These are phyloP conservation scores for Pagrus major DNA, from an alignment of 2,113 vertebrate species.

Conservation along the genomic window DNA sequence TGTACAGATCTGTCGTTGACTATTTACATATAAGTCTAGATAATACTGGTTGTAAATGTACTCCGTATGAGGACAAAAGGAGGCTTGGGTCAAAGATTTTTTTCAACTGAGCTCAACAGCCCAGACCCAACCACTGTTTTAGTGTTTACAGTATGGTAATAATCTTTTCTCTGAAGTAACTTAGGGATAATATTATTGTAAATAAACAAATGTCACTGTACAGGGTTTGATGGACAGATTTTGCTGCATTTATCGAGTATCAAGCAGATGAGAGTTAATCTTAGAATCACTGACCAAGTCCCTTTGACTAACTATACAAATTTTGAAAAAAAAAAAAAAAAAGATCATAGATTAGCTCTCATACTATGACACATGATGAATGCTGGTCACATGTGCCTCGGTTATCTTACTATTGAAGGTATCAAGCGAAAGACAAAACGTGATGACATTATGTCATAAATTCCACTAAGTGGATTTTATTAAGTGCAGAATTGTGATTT, in stretches of 20 bases:
- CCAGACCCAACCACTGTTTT: background rate
- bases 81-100: background rate
- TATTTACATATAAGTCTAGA: background rate
- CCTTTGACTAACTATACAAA: background rate
- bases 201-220: background rate
- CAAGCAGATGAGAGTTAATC: background rate
- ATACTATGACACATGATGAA: background rate
- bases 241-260: background rate
- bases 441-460: background rate
- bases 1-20: background rate
- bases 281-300: constrained; percentile 3
- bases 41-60: background rate
- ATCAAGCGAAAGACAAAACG: background rate
- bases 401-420: background rate
- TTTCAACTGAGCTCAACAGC: too few species aligned
- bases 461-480: background rate
- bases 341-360: constrained; percentile 6
- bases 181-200: background rate
- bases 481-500: background rate
- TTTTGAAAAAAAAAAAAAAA: too few species aligned
- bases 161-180: background rate
- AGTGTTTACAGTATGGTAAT: background rate
- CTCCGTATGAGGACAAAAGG: background rate
- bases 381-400: background rate
- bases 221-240: background rate